Evolutionary conservation across 2,888 invertebrate species (phyloP).

Genomic region (Escarpia spicata): DNA sequence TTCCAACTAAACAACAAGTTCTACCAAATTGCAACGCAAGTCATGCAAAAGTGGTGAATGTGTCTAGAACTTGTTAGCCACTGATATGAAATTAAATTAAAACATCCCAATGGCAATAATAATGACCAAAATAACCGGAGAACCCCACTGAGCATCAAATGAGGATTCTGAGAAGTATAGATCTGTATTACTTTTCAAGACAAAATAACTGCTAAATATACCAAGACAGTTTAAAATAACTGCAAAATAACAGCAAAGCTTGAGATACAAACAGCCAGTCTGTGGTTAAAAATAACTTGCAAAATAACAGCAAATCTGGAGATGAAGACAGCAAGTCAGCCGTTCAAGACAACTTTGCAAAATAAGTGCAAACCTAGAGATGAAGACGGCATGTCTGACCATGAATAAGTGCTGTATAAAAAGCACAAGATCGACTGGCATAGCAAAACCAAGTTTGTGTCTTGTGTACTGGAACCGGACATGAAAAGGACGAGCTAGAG

Average conservation of each 20-base stretch:
- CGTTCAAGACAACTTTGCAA: not conserved
- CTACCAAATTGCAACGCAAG: not conserved
- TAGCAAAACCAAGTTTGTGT: not conserved
- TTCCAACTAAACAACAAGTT: not conserved
- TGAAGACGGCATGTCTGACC: constrained; percentile 2
- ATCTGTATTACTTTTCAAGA: too few relatives aligned
- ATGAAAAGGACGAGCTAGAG: not conserved
- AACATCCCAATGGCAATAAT: not conserved
- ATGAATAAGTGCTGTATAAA: not conserved
- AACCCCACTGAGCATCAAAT: too few relatives aligned
- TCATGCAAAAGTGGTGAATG: not conserved
- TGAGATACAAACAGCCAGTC: not conserved
- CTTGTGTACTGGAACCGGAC: not conserved
- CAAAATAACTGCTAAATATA: too few relatives aligned
- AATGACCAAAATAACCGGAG: too few relatives aligned
- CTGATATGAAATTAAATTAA: not conserved
- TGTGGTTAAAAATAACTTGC: not conserved
- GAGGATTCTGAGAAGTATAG: too few relatives aligned
- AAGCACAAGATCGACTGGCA: not conserved
- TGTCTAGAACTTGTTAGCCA: not conserved
- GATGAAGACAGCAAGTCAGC: not conserved
- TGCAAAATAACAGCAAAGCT: not conserved
- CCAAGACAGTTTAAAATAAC: too few relatives aligned
- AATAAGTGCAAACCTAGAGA: not conserved
- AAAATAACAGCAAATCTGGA: not conserved